phyloP scores from a whole-genome alignment of 2,797 vertebrate genomes.

The Cyprinella venusta region DNA sequence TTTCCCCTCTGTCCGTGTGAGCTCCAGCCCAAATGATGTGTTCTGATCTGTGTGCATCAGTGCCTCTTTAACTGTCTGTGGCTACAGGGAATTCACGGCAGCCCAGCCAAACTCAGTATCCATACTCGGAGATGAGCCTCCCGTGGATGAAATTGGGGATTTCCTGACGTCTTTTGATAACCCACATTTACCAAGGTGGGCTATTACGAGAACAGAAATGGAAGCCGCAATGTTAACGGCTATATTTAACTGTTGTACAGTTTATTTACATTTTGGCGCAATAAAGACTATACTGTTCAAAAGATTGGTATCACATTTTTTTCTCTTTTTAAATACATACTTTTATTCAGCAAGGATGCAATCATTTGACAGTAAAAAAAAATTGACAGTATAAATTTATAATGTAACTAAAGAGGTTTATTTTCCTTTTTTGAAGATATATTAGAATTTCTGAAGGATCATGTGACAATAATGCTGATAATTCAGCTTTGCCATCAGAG shows the following conservation, averaged over 20 bases:
- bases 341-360: not conserved
- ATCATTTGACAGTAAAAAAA: not conserved
- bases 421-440: not conserved
- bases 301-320: not conserved
- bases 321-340: not conserved
- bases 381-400: not conserved
- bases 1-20: constrained; percentile 55
- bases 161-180: constrained; percentile 59
- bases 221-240: constrained; percentile 32
- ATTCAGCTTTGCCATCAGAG: not conserved
- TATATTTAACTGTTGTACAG: not conserved
- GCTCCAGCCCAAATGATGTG: constrained; percentile 52
- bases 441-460: not conserved
- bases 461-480: no score
- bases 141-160: constrained; percentile 59
- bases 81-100: constrained; percentile 55
- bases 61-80: constrained; percentile 60
- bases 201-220: constrained; percentile 29
- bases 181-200: constrained; percentile 46
- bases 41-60: constrained; percentile 51
- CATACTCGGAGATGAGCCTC: constrained; percentile 58
- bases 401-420: not conserved
- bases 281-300: not conserved
- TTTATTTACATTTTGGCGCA: not conserved
- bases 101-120: constrained; percentile 55